Evolutionary conservation across 2,888 invertebrate genomes (phyloP), one percentile per base, ranked within the genome.

Genomic region (Diarsia dahlii): DNA sequence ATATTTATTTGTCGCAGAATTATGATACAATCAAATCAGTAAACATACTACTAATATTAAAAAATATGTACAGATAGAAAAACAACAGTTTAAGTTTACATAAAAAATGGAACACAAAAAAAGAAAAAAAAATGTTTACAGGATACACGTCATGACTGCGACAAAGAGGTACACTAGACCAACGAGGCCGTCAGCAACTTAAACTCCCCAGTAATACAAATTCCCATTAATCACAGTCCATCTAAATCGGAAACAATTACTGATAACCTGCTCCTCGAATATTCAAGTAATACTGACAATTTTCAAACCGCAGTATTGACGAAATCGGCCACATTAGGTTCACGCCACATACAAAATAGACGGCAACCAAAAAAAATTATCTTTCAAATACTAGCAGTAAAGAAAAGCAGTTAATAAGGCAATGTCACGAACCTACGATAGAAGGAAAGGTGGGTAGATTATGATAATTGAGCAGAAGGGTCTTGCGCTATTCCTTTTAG

Each of bases 391-490:
- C 88, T 79, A 84, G 82, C 90, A 84, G 90, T 92, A 91, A 91
- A 90, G 89, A 90, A 89, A 88, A 86, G 64, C 84, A 87, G 91
- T 90, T 92, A 92, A 92, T 92, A 92, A 91, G 92, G 85, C 86
- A 89, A 82, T 88, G 88, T 90, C 92, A 92, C 91, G 91, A 89
- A 87, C 86, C 78, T 76, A 70, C 82, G 74, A 78, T 82, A 75
- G 71, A 66, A 65, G 70, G 46, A 45, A 76, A 82, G 34, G 68
- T 78, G 69, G 12, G 9, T 23, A 84, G 88, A 88, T 28, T 81
- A 87, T 45, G 10, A 71, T 64, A 77, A 76, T 64, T n/a, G 54
- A 2, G 48, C 39, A 87, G 87, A 87, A 34, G 13, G 20, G 85
- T 70, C 80, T 72, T 34, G 58, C 4, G n/a, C 23, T 54, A 39